These are phyloP conservation scores for Grantiella picta DNA, from an alignment of 2,113 vertebrate species.

Conservation along the genomic window DNA sequence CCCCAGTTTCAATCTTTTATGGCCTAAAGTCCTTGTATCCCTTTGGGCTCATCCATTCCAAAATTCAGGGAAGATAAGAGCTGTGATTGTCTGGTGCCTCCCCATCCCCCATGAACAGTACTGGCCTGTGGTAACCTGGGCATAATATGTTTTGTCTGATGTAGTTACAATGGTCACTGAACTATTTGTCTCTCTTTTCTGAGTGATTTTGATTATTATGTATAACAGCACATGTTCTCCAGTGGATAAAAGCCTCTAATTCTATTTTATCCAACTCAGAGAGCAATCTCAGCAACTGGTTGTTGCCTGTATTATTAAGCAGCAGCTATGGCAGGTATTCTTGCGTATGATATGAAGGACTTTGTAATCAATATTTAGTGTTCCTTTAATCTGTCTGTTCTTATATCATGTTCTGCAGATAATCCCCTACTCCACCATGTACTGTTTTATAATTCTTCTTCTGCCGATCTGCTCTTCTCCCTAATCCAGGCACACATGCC, in stretches of 20 bases:
- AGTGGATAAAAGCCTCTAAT: conserved; percentile 51
- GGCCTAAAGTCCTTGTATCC: background rate
- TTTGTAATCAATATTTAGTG: conserved; percentile 43
- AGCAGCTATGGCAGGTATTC: conserved; percentile 22
- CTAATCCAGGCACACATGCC: background rate
- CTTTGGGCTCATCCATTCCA: background rate
- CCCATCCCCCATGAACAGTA: rapidly evolving
- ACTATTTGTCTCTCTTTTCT: conserved; percentile 18
- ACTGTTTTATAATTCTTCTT: conserved; percentile 31
- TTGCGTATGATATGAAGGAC: background rate
- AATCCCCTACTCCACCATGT: conserved; percentile 29
- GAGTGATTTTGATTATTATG: conserved; percentile 54
- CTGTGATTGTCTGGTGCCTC: background rate
- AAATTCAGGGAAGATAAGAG: background rate
- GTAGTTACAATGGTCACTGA: background rate
- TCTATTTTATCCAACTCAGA: conserved; percentile 63
- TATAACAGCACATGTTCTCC: conserved; percentile 1
- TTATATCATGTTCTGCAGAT: conserved; percentile 18
- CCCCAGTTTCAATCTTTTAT: background rate
- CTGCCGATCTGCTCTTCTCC: background rate
- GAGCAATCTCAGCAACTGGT: conserved; percentile 32
- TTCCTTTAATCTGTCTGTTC: conserved; percentile 55
- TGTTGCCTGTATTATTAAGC: conserved; percentile 51
- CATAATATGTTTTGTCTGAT: background rate
- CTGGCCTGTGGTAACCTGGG: background rate